These are phyloP conservation scores for Drosophila picticornis DNA, from an alignment of 2,888 invertebrate genomes.

Conservation along the genomic window DNA sequence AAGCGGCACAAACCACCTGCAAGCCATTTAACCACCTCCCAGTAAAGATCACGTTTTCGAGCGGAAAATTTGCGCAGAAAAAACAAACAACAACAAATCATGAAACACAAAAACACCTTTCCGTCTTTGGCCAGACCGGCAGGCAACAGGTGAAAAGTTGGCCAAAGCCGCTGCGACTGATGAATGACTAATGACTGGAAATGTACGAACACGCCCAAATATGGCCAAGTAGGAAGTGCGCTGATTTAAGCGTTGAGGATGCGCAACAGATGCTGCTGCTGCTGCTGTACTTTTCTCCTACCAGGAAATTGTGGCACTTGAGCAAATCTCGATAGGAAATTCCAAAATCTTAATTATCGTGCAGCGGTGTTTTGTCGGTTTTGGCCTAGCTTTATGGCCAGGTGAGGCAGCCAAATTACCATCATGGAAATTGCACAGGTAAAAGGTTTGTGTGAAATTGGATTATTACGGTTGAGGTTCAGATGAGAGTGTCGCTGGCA, in stretches of 20 bases:
- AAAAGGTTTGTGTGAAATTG: slow-evolving; percentile 20
- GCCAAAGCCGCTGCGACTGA: slow-evolving; percentile 49
- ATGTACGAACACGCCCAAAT: slow-evolving; percentile 39
- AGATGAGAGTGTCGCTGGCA: not conserved
- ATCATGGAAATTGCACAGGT: slow-evolving; percentile 41
- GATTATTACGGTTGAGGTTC: slow-evolving; percentile 10
- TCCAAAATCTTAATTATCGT: slow-evolving; percentile 66
- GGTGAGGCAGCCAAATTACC: slow-evolving; percentile 44
- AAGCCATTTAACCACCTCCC: slow-evolving; percentile 26
- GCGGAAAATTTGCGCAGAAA: slow-evolving; percentile 55
- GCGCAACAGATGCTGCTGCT: slow-evolving; percentile 57
- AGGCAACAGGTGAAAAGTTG: slow-evolving; percentile 62
- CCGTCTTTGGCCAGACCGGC: slow-evolving; percentile 4
- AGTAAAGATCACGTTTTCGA: slow-evolving; percentile 64
- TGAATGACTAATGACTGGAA: slow-evolving; percentile 68
- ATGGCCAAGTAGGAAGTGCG: slow-evolving; percentile 66
- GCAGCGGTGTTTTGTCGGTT: slow-evolving; percentile 19
- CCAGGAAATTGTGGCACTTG: slow-evolving; percentile 69
- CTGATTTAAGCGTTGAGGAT: slow-evolving; percentile 38
- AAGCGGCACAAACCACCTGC: slow-evolving; percentile 52
- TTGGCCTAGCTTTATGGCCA: slow-evolving; percentile 35
- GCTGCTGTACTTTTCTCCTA: slow-evolving; percentile 21
- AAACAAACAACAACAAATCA: slow-evolving; percentile 20
- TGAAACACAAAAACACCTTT: slow-evolving; percentile 19
- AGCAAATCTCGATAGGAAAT: slow-evolving; percentile 66